Conservation (phyloP, 2,888 invertebrate species). For the Celastrina argiolus region DNA sequence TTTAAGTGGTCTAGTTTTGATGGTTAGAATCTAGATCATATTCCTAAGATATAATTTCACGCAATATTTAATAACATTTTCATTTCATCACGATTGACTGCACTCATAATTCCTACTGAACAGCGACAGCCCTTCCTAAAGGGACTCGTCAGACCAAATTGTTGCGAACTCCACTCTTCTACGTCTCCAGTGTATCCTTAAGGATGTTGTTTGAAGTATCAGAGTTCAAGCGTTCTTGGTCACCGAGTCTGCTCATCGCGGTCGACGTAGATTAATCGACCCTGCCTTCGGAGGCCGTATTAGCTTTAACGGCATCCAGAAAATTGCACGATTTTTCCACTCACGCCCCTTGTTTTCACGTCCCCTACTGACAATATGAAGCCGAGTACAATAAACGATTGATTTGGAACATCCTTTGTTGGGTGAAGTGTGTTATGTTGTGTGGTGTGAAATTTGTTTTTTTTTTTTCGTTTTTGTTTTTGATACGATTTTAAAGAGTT, state of each 20-base stretch:
- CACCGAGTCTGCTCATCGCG: slow-evolving; percentile 53
- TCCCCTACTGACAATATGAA: slow-evolving; percentile 59
- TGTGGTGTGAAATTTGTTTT: background rate
- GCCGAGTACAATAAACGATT: slow-evolving; percentile 47
- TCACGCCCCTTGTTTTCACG: slow-evolving; percentile 58
- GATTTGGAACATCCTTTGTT: slow-evolving; percentile 30
- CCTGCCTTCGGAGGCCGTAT: slow-evolving; percentile 62
- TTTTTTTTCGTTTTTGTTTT: no score
- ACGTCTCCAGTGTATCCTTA: slow-evolving; percentile 42
- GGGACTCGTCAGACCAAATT: slow-evolving; percentile 48
- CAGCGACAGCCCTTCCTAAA: slow-evolving; percentile 48
- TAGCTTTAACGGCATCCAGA: slow-evolving; percentile 72
- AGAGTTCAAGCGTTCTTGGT: slow-evolving; percentile 51
- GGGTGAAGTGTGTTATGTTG: background rate
- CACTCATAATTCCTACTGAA: slow-evolving; percentile 50
- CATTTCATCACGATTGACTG: slow-evolving; percentile 53
- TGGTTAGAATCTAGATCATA: background rate
- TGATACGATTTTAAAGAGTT: no score
- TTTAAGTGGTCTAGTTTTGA: no score
- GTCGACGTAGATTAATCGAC: slow-evolving; percentile 72
- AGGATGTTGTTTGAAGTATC: slow-evolving; percentile 46
- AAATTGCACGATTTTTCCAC: slow-evolving; percentile 71
- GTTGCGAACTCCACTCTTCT: slow-evolving; percentile 38
- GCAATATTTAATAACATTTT: slow-evolving; percentile 32
- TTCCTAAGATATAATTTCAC: slow-evolving; percentile 9